Conservation (phyloP, 2,113 vertebrate genomes). For the Brachypteracias leptosomus region DNA sequence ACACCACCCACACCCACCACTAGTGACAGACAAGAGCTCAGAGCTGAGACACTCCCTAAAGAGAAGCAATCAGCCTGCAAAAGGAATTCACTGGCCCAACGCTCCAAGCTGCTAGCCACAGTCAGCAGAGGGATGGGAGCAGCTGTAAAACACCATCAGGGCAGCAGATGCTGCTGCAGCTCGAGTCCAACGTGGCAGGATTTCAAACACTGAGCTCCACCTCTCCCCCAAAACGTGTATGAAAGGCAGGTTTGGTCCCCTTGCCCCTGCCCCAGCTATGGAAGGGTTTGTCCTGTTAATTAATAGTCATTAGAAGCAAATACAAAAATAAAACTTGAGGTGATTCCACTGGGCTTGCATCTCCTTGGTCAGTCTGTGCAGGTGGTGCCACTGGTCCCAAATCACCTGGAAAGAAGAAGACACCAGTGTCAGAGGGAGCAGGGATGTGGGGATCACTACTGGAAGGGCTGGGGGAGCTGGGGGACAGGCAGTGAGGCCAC, state of each 20-base stretch:
- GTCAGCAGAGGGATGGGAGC: background rate
- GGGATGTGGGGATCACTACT: accelerated
- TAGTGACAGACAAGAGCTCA: background rate
- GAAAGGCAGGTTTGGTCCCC: constrained; percentile 45
- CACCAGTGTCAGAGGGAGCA: background rate
- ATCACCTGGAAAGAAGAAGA: constrained; percentile 30
- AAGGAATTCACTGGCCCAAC: background rate
- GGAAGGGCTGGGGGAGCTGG: background rate
- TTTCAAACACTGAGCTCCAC: background rate
- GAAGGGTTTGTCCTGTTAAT: background rate
- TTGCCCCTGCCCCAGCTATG: background rate
- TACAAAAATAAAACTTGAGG: background rate
- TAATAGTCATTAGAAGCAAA: constrained; percentile 19
- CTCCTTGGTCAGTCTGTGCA: background rate
- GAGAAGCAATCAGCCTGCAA: background rate
- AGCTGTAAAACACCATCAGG: accelerated
- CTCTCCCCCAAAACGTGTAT: background rate
- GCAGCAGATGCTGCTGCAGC: background rate
- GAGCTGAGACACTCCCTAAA: background rate
- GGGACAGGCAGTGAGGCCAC: background rate
- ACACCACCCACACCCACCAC: background rate
- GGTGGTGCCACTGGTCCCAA: background rate
- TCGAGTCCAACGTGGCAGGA: too few relatives aligned
- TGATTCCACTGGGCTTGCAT: background rate
- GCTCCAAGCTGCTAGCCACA: background rate